These are phyloP conservation scores for Listrodromus nycthemerus DNA, from an alignment of 2,888 invertebrate species.

Conservation along the genomic window DNA sequence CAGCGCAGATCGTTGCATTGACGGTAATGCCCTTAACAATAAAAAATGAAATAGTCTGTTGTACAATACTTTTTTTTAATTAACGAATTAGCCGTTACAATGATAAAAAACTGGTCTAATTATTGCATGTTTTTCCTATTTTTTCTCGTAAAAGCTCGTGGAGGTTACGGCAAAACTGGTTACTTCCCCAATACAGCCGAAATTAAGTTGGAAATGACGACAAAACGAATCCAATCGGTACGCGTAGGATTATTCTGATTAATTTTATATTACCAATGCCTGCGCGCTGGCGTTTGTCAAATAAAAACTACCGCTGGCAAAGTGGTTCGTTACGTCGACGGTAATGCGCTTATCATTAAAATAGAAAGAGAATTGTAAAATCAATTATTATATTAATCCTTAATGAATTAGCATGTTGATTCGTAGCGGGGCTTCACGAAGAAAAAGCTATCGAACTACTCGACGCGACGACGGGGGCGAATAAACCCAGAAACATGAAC, in stretches of 20 bases:
- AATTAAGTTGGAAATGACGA: constrained; percentile 44
- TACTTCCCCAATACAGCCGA: constrained; percentile 46
- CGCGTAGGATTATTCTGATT: constrained; percentile 46
- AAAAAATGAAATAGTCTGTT: too few species aligned
- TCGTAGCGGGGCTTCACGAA: neutral
- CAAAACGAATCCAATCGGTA: constrained; percentile 57
- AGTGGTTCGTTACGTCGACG: neutral
- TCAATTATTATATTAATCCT: constrained; percentile 21
- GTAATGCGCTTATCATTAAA: constrained; percentile 2
- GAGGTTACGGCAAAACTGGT: constrained; percentile 57
- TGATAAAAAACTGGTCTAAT: constrained; percentile 61
- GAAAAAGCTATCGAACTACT: neutral
- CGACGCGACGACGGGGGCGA: neutral
- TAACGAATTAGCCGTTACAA: constrained; percentile 60
- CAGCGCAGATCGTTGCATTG: too few species aligned
- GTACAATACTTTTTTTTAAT: too few species aligned
- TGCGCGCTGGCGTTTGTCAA: neutral
- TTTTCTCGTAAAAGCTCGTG: constrained; percentile 47
- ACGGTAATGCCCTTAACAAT: too few species aligned
- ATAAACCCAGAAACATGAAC: constrained; percentile 3
- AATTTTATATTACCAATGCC: neutral
- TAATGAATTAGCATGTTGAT: constrained; percentile 16
- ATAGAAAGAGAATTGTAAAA: neutral
- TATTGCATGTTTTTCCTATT: constrained; percentile 46
- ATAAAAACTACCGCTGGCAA: constrained; percentile 7